Evolutionary conservation across 2,888 invertebrate species (phyloP).

Genomic region (Microctonus brassicae): DNA sequence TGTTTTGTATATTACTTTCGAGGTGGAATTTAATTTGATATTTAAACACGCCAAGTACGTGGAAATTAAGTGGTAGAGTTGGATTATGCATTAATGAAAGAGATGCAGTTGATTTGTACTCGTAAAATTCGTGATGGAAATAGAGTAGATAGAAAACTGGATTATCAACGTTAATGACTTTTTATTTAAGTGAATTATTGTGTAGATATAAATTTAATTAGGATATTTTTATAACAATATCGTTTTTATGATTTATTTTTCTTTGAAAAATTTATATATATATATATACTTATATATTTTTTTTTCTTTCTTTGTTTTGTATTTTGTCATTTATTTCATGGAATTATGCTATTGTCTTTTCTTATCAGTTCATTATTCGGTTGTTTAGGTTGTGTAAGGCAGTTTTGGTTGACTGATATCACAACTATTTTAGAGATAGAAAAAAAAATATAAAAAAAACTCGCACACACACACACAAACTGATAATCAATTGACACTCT

Average conservation of each 20-base stretch:
- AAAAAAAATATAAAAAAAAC: not conserved
- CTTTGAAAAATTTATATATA: not conserved
- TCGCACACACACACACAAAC: too few species aligned
- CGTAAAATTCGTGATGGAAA: not conserved
- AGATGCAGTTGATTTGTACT: constrained; percentile 19
- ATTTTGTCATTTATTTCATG: not conserved
- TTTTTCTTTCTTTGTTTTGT: not conserved
- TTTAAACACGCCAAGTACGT: constrained; percentile 12
- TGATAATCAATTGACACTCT: not conserved
- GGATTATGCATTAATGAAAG: not conserved
- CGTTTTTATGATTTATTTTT: not conserved
- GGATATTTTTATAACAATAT: not conserved
- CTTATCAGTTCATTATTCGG: not conserved
- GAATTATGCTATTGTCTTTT: not conserved
- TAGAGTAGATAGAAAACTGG: not conserved
- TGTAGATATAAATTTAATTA: not conserved
- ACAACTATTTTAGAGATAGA: not conserved
- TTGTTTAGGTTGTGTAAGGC: not conserved
- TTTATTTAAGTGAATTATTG: not conserved
- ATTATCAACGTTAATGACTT: not conserved
- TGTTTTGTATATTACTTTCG: not conserved
- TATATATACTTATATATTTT: too few species aligned
- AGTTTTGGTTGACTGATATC: not conserved
- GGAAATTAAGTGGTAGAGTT: constrained; percentile 2
- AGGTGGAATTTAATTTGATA: constrained; percentile 18